Evolutionary conservation across 2,113 vertebrate species (phyloP).

Genomic region (Eulacestoma nigropectus): DNA sequence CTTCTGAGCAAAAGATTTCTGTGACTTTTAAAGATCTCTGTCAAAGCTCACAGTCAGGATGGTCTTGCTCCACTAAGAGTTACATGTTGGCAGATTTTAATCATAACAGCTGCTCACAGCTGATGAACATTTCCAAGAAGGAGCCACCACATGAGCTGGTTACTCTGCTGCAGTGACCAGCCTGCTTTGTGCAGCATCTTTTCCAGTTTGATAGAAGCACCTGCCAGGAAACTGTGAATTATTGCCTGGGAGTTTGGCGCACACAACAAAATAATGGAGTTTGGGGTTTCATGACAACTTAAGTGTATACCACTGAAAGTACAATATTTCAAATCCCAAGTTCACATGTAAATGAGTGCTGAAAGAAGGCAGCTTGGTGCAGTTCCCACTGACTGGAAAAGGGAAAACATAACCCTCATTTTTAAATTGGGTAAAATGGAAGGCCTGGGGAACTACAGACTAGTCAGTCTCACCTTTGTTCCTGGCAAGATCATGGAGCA

Average conservation of each 20-base stretch:
- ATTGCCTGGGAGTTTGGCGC: not conserved
- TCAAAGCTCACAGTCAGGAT: not conserved
- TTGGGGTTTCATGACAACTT: not conserved
- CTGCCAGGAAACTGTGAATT: not conserved
- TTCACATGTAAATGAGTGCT: not conserved
- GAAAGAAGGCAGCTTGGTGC: not conserved
- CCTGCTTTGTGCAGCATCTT: not conserved
- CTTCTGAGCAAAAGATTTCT: not conserved
- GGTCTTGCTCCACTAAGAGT: not conserved
- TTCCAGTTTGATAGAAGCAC: not conserved
- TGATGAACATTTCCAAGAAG: not conserved
- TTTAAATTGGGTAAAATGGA: not conserved
- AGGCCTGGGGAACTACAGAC: not conserved
- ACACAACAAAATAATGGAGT: not conserved
- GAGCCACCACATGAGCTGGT: fast-evolving
- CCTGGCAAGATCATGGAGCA: not conserved
- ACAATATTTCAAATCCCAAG: not conserved
- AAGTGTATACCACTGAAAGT: not conserved
- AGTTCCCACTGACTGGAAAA: not conserved
- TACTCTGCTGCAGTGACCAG: not conserved
- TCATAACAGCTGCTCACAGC: not conserved
- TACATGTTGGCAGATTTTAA: not conserved
- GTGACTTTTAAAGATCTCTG: not conserved
- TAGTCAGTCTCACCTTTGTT: not conserved
- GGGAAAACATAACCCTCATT: not conserved